Conservation (phyloP, 2,113 vertebrate genomes). For the Crotalus viridis region DNA sequence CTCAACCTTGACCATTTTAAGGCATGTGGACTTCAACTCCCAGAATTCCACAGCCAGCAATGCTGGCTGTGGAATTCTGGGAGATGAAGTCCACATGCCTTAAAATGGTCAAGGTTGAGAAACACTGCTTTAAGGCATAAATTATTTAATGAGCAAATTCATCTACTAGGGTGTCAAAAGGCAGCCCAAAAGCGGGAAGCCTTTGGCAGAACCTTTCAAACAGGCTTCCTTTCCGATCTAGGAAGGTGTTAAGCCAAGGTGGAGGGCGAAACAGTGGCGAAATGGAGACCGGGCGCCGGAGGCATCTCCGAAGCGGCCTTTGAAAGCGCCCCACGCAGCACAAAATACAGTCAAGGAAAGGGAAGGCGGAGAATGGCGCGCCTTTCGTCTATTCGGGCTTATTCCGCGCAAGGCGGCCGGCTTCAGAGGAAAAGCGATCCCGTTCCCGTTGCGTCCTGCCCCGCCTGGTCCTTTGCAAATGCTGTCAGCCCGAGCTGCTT, state of each 20-base stretch:
- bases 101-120: no score
- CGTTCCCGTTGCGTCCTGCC: neutral
- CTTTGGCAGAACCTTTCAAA: neutral
- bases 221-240: neutral
- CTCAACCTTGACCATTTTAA: no score
- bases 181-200: neutral
- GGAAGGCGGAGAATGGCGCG: neutral
- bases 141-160: neutral
- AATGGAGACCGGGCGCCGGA: neutral
- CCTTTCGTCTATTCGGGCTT: neutral
- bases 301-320: neutral
- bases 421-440: neutral
- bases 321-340: neutral
- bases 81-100: no score
- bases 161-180: neutral
- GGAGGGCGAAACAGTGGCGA: neutral
- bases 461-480: neutral
- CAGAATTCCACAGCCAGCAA: no score
- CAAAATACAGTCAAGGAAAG: neutral
- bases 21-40: no score
- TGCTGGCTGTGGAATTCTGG: no score
- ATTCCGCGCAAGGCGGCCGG: neutral
- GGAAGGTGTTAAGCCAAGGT: neutral
- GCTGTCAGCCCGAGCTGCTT: neutral
- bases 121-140: neutral